Evolutionary conservation across 2,113 vertebrate species (phyloP), one percentile per base, ranked within the genome.

Genomic region (Raja brachyura): DNA sequence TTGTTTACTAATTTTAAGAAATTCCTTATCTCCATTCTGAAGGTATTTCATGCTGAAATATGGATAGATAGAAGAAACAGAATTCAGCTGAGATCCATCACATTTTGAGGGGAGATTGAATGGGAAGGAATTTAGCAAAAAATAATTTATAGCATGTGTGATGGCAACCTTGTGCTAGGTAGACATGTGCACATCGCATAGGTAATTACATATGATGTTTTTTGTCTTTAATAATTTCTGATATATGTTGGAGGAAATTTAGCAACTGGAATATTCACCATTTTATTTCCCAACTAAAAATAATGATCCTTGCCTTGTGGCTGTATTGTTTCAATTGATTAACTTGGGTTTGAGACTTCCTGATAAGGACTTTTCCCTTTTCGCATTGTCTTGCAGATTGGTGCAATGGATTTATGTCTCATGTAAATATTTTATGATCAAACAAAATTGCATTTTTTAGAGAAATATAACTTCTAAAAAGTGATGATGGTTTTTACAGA

Each of bases 381-480:
- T 61, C 31, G 28, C 14, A 16, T 31, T 88, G 61, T 31, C 83
- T 18, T 31, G 14, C 28, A 31, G 13, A 66, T 63, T 88, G 83
- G 31, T 88, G 59, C 13, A 63, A 88, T 63, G 13, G 13, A 66
- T 88, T 86, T 31, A 86, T 31, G 59, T 8, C 16, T 33, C 75
- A 77, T 2, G 25, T 33, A 77, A 77, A 77, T 77, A 13, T 66
- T 88, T 63, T 63, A 63, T n/a, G 83, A 88, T 88, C 28, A n/a
- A 88, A 66, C 56, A 88, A 85, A 85, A 61, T 11, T 85, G 54
- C 79, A 83, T 83, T 56, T 83, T 83, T 83, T 25, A 25, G 22
- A 11, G 25, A 48, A 85, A 66, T 88, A 66, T 88, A 66, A 63
- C 83, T 88, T 86, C 81, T 10, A 86, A 56, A 63, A 73, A 88